Percentiles rank a stretch among this genome's conserved stretches.
Evolutionary conservation across 2,113 vertebrate genomes (phyloP).

Genomic region (Grus americana): DNA sequence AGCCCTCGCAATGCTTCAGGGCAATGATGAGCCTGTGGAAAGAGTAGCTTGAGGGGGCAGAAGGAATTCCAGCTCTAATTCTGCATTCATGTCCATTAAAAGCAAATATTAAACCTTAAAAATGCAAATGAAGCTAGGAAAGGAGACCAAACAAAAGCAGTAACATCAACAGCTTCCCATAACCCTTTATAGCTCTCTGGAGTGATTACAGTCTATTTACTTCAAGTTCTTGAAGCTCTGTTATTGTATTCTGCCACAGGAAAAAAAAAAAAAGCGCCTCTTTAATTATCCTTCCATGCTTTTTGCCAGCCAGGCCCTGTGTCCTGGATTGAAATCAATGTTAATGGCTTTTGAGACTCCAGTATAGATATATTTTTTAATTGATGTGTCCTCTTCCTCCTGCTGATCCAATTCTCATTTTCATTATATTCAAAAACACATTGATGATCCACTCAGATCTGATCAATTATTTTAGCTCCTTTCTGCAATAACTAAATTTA

Average conservation of each 20-base stretch:
- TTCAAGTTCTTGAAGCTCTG: not conserved
- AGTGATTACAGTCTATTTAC: not conserved
- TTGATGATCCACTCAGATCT: conserved; percentile 38
- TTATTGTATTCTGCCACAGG: not conserved
- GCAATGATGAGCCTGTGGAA: not conserved
- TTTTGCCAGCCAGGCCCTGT: conserved; percentile 15
- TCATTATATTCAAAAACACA: conserved; percentile 58
- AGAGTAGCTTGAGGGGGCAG: not conserved
- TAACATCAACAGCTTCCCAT: not conserved
- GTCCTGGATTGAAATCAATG: conserved; percentile 60
- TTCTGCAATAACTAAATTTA: conserved; percentile 61
- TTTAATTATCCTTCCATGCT: conserved; percentile 16
- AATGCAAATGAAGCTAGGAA: not conserved
- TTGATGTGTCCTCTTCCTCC: conserved; percentile 57
- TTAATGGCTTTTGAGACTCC: conserved; percentile 61
- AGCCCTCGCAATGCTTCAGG: not conserved
- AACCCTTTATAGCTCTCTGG: not conserved
- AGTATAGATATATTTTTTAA: conserved; percentile 56
- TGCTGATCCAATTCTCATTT: conserved; percentile 44
- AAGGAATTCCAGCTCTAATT: not conserved
- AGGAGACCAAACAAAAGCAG: not conserved
- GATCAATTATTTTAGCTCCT: conserved; percentile 72
- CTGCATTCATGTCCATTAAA: not conserved
- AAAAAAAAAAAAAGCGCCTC: not conserved
- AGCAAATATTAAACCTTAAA: not conserved